A percentile compares a stretch with the other conserved stretches of the same genome.
phyloP scores from a whole-genome alignment of 1,140 invertebrate genomes.

The Diplogasteroides magnus region DNA sequence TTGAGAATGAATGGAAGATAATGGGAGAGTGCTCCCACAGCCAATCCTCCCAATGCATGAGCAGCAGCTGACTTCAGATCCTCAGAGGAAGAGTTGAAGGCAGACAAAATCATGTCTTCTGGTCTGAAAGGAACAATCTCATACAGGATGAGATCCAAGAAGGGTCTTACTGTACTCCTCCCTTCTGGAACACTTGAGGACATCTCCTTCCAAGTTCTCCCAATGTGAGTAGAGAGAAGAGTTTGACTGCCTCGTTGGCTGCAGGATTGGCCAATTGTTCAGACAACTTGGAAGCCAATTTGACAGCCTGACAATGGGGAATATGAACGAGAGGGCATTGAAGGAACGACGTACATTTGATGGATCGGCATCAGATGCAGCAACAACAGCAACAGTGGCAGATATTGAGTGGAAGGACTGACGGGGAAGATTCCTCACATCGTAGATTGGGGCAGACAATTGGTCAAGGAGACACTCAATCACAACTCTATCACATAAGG shows the following conservation, averaged over 20 bases:
- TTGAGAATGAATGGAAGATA: slow-evolving; percentile 88
- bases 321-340: neutral
- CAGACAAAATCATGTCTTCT: slow-evolving; percentile 59
- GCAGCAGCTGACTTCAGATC: slow-evolving; percentile 84
- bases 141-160: neutral
- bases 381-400: slow-evolving; percentile 41
- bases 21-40: slow-evolving; percentile 83
- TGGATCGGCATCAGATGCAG: slow-evolving; percentile 15
- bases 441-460: slow-evolving; percentile 64
- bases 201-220: slow-evolving; percentile 81
- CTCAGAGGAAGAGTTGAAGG: slow-evolving; percentile 63
- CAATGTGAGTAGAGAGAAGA: slow-evolving; percentile 84
- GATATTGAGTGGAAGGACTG: slow-evolving; percentile 52
- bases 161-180: neutral
- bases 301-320: slow-evolving; percentile 27
- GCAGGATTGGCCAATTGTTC: slow-evolving; percentile 12
- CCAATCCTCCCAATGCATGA: slow-evolving; percentile 79
- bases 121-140: slow-evolving; percentile 54
- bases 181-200: slow-evolving; percentile 37
- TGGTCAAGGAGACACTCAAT: slow-evolving; percentile 66
- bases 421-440: slow-evolving; percentile 57
- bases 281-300: slow-evolving; percentile 56
- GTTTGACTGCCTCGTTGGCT: slow-evolving; percentile 65
- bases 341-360: slow-evolving; percentile 6
- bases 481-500: neutral